Conservation (phyloP, 2,113 vertebrate genomes). For the Sinocyclocheilus grahami region DNA sequence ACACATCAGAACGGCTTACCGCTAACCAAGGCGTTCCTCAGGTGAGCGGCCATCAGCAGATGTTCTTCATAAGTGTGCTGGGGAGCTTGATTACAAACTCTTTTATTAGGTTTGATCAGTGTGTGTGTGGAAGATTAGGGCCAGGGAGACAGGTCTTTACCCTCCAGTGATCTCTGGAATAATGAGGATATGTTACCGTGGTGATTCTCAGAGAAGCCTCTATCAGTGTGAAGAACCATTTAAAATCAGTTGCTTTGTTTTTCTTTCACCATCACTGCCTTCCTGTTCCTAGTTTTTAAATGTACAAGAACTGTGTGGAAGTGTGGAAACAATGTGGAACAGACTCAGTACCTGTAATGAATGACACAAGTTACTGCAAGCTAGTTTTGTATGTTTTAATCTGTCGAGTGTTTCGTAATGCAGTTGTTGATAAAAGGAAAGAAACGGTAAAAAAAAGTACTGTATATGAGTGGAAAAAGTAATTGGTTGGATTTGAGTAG, state of each 20-base stretch:
- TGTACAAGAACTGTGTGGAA: background rate
- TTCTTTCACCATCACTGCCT: background rate
- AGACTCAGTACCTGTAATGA: background rate
- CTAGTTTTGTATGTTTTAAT: background rate
- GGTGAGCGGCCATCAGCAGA: conserved; percentile 1
- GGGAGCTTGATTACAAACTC: conserved; percentile 30
- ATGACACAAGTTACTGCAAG: background rate
- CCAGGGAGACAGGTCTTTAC: conserved; percentile 27
- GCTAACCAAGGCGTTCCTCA: background rate
- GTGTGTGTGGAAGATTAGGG: conserved; percentile 29
- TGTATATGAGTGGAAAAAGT: background rate
- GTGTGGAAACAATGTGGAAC: background rate
- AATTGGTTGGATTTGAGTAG: background rate
- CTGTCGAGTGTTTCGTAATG: background rate
- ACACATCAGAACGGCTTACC: background rate
- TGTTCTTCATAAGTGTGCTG: conserved; percentile 8
- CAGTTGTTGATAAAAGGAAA: background rate
- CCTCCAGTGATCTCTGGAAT: conserved; percentile 15
- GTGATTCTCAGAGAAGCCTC: conserved; percentile 20
- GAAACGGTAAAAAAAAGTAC: background rate
- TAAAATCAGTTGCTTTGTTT: conserved; percentile 26
- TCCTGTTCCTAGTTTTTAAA: conserved; percentile 4
- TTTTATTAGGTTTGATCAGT: conserved; percentile 38
- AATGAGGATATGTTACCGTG: conserved; percentile 4
- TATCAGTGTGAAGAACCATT: conserved; percentile 2